Evolutionary conservation across 2,888 invertebrate species (phyloP).

Genomic region (Aleiodes testaceus): DNA sequence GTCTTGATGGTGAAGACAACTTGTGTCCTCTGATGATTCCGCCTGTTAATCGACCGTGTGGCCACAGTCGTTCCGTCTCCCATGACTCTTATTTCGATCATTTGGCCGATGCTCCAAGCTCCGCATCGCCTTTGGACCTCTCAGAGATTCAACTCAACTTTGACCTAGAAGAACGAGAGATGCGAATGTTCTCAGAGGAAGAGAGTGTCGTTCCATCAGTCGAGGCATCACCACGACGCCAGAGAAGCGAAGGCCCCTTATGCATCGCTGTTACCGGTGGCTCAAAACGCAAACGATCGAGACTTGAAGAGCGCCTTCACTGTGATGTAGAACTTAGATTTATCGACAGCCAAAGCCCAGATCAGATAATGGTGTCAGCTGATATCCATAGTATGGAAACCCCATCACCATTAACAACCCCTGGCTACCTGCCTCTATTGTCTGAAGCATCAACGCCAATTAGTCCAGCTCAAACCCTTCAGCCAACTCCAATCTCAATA

Average conservation of each 20-base stretch:
- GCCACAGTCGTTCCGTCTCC: conserved; percentile 83
- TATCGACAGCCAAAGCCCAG: conserved; percentile 86
- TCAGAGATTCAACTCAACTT: conserved; percentile 90
- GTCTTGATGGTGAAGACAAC: conserved; percentile 73
- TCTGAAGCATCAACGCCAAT: conserved; percentile 70
- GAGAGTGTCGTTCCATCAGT: conserved; percentile 77
- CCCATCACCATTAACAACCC: conserved; percentile 69
- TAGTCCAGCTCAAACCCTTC: conserved; percentile 64
- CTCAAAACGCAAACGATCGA: conserved; percentile 77
- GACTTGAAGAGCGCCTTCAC: conserved; percentile 85
- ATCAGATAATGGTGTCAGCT: conserved; percentile 75
- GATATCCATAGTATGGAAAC: conserved; percentile 72
- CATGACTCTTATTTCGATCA: conserved; percentile 95
- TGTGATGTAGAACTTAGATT: conserved; percentile 80
- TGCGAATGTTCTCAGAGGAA: conserved; percentile 92
- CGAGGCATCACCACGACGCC: conserved; percentile 68
- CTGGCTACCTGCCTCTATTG: conserved; percentile 68
- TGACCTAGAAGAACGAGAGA: conserved; percentile 88
- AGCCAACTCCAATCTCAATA: conserved; percentile 63
- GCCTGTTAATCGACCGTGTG: conserved; percentile 73
- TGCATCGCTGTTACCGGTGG: conserved; percentile 66
- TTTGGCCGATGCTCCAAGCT: conserved; percentile 77
- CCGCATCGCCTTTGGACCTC: conserved; percentile 78
- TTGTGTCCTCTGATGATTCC: conserved; percentile 72
- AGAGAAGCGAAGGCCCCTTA: conserved; percentile 70